A percentile compares a stretch with the other conserved stretches of the same genome.
phyloP scores from a whole-genome alignment of 2,888 invertebrate genomes.

The Caenorhabditis zanzibari region DNA sequence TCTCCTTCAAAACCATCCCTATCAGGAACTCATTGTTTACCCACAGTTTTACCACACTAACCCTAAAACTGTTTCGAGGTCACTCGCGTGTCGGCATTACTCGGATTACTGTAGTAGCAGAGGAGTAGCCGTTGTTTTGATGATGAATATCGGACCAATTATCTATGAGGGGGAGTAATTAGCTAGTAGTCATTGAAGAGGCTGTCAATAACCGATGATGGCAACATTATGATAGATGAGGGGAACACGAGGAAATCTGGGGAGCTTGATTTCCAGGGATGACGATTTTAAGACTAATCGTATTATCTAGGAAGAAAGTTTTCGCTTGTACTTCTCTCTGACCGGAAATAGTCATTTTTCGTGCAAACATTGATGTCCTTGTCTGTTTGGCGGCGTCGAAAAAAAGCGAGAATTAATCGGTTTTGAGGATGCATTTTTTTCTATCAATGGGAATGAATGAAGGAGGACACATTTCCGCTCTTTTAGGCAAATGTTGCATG shows the following conservation, averaged over 20 bases:
- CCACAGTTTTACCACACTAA: neutral
- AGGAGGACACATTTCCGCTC: constrained; percentile 29
- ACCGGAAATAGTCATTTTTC: constrained; percentile 39
- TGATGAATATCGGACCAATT: constrained; percentile 7
- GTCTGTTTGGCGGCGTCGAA: neutral
- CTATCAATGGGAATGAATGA: neutral
- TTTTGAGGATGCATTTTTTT: constrained; percentile 5
- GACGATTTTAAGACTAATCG: too few species aligned
- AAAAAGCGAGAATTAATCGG: constrained; percentile 41
- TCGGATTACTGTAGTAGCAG: constrained; percentile 2
- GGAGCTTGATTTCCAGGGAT: too few species aligned
- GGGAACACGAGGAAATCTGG: neutral
- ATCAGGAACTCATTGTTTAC: too few species aligned
- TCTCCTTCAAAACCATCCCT: too few species aligned
- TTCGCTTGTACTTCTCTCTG: neutral
- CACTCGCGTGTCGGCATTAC: neutral
- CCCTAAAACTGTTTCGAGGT: neutral
- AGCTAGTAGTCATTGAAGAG: neutral
- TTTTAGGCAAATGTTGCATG: constrained; percentile 30
- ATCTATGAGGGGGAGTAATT: constrained; percentile 9
- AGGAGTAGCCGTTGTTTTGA: constrained; percentile 14
- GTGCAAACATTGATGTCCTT: constrained; percentile 33
- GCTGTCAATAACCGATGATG: constrained; percentile 22
- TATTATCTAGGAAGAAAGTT: neutral
- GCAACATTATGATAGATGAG: constrained; percentile 32